Base-by-base conservation (phyloP, 1,140 invertebrate genomes). In the Acromyrmex echinatior region DNA sequence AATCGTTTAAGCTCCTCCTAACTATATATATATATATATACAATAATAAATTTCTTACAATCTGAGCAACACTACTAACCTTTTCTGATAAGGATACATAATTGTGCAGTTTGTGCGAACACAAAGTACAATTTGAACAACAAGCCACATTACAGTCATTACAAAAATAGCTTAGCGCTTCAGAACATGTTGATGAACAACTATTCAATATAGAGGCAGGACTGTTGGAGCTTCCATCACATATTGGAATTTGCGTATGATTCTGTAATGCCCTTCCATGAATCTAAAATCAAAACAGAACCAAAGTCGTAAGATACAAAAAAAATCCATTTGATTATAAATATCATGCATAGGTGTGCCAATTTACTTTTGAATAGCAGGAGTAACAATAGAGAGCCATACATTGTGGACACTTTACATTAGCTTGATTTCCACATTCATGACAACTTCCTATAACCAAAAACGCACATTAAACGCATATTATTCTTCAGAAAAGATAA, bases 121-220 rank as follows among this genome's bases (percentile, higher is more conserved):
- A 49, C 25, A 96, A 28, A 31, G 93, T 87, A 84, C 95, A 96
- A 65, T 94, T 90, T 6, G 92, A 90, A 77, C 96, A 96, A 3
- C 81, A 78, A 7, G 88, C 53, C 51, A 78, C 65, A 25, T 93
- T n/a, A 86, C 96, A 96, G 5, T 92, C 71, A 21, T 88, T 74
- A 84, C 96, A 96, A 77, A 88, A 93, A 88, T 95, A 95, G 21
- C 93, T 91, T 18, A 90, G 10, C 71, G 81, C 21, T 56, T 93
- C 62, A 10, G 35, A 9, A 39, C 71, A 90, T 92, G 90, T 35
- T n/a, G 78, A 45, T 7, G 62, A 79, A 88, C 82, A 93, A 58
- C 49, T 87, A 53, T 35, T 92, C 74, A 60, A 65, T 7, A 87
- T n/a, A 7, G 51, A 78, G 12, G 71, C 86, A 62, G 14, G 14